Base-by-base conservation (phyloP, 2,797 vertebrate species). In the Synanceia verrucosa region DNA sequence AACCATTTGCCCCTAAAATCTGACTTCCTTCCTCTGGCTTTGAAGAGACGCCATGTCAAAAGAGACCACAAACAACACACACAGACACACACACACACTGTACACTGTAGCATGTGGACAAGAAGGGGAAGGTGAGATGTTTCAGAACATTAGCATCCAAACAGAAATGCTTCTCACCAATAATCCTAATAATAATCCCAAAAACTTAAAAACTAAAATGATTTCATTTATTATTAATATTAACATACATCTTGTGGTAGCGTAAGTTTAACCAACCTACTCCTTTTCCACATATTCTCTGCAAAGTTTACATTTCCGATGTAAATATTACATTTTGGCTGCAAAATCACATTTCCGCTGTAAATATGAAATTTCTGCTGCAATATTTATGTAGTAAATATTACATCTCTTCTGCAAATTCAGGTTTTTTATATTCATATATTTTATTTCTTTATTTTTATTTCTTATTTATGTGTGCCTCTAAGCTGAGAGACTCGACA, bases 21-120 rank as follows among this genome's bases (percentile, higher is more conserved):
- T 18, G 52, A 78, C 62, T 19, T 57, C 65, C 59, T 57, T 34
- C 24, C 48, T 60, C 47, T 26, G 24, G 24, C 68, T 79, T 70
- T 79, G 52, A 81, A 73, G 66, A 44, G 48, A 50, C 4, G 24
- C 31, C 59, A 24, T 67, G 34, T 56, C n/a, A 9, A 48, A 51
- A 59, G 6, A 56, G 23, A 26, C n/a, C 28, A 16, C 28, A 67
- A 9, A 59, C 31, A 28, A 26, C 34, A 28, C 47, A 62, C 2
- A 59, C 36, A 47, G 16, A 34, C 57, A 51, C 56, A 43, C 28
- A 51, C 21, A 29, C 51, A 55, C 19, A 57, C 53, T 1, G 3
- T 13, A 36, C 14, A 48, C 23, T 9, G 37, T 16, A 43, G 34
- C 16, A 21, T 50, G 58, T 16, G 44, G 43, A 24, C 29, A 69